A percentile compares a stretch with the other conserved stretches of the same genome.
Conservation (phyloP, 1,140 invertebrate species). For the Marisa cornuarietis region DNA sequence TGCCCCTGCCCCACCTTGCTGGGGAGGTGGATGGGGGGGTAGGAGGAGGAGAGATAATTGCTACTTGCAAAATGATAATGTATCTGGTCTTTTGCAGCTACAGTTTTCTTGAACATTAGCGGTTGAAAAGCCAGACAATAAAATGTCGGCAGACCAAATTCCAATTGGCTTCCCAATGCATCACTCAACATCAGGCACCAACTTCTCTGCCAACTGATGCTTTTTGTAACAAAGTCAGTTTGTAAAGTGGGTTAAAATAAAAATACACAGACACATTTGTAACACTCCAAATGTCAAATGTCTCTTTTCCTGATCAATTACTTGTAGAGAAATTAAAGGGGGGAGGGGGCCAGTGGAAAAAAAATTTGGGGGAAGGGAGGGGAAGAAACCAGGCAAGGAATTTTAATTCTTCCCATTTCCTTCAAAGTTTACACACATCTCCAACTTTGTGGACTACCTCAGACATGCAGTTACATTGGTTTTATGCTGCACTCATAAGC, state of each 20-base stretch:
- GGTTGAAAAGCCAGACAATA: conserved; percentile 14
- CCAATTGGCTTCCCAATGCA: background rate
- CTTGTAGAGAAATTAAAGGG: too few species aligned
- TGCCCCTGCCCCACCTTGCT: background rate
- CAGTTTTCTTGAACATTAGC: background rate
- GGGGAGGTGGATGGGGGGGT: background rate
- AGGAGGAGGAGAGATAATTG: background rate
- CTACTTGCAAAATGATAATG: background rate
- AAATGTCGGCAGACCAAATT: conserved; percentile 2
- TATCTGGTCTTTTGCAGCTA: conserved; percentile 13
- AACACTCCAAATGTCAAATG: too few species aligned
- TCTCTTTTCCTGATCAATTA: too few species aligned
- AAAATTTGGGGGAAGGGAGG: too few species aligned
- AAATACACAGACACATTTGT: too few species aligned
- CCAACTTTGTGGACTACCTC: too few species aligned
- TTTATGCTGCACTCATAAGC: too few species aligned
- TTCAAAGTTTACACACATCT: too few species aligned
- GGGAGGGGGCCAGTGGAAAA: too few species aligned
- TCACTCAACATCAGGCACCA: background rate
- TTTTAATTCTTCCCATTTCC: too few species aligned
- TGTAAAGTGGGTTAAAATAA: background rate
- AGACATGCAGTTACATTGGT: too few species aligned
- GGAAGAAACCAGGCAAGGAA: too few species aligned
- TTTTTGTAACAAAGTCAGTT: background rate
- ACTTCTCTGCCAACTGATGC: background rate